phyloP scores from a whole-genome alignment of 2,797 vertebrate species.

The Crocodylus rhombifer region DNA sequence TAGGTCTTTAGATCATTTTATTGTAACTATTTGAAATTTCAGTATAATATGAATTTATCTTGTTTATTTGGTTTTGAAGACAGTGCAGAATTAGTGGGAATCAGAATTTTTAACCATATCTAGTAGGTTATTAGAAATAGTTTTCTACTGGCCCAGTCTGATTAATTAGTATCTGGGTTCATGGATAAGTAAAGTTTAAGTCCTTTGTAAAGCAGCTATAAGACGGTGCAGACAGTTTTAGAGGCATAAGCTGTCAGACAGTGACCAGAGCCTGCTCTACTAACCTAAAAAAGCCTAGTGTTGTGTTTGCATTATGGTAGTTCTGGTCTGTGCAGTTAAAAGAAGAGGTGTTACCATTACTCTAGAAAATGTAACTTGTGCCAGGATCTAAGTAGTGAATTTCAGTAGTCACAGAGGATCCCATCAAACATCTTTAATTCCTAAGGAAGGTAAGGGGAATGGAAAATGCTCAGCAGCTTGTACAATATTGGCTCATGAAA shows the following conservation, averaged over 20 bases:
- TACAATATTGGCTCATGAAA: neutral
- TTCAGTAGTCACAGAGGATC: neutral
- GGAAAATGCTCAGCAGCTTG: rapidly evolving
- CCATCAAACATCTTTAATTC: neutral
- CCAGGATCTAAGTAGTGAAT: neutral
- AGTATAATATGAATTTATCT: neutral
- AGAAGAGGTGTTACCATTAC: neutral
- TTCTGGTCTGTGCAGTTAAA: rapidly evolving
- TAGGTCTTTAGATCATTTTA: neutral
- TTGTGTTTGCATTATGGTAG: neutral
- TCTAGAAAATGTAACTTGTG: neutral
- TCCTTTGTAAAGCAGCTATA: neutral
- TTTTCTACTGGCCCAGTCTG: neutral
- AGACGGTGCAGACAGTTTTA: neutral
- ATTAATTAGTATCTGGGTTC: neutral
- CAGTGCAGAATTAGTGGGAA: neutral
- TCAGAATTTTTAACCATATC: neutral
- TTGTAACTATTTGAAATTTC: neutral
- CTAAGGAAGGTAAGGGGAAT: neutral
- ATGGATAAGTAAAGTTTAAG: neutral
- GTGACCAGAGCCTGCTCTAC: neutral
- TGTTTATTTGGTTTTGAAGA: neutral
- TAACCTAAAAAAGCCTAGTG: constrained; percentile 23
- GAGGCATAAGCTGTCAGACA: constrained; percentile 8
- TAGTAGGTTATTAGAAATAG: neutral